Evolutionary conservation across 2,797 vertebrate species (phyloP).

Genomic region (Eupleurogrammus muticus): DNA sequence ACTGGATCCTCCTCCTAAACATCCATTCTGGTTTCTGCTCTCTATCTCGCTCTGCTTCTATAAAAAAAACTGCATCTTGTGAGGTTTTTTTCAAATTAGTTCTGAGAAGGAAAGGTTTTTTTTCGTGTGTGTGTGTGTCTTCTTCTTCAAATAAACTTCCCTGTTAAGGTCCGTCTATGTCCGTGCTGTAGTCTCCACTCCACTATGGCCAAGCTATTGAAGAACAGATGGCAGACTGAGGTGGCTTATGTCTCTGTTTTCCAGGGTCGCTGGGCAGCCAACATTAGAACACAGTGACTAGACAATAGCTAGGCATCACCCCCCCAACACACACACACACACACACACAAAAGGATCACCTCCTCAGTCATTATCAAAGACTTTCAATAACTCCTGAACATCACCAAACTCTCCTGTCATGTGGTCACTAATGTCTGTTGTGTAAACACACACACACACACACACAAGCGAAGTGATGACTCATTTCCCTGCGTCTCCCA

Average conservation of each 20-base stretch:
- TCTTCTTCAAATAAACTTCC: slow-evolving; percentile 26
- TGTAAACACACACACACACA: slow-evolving; percentile 70
- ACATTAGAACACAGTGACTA: slow-evolving; percentile 82
- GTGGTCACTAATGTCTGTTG: slow-evolving; percentile 71
- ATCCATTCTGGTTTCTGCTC: slow-evolving; percentile 44
- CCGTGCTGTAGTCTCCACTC: slow-evolving; percentile 67
- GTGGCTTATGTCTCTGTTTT: slow-evolving; percentile 89
- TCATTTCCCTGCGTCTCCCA: slow-evolving; percentile 59
- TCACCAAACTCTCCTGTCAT: slow-evolving; percentile 61
- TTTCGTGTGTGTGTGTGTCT: no score
- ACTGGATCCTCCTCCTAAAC: slow-evolving; percentile 65
- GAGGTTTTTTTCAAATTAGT: slow-evolving; percentile 21
- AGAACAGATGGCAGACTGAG: slow-evolving; percentile 93
- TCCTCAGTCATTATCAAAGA: slow-evolving; percentile 85
- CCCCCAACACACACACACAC: slow-evolving; percentile 24
- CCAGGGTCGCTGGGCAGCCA: slow-evolving; percentile 86
- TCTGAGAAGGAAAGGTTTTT: slow-evolving; percentile 9
- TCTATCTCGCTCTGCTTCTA: not conserved
- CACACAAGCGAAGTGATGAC: slow-evolving; percentile 67
- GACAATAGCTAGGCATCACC: slow-evolving; percentile 80
- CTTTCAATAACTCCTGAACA: slow-evolving; percentile 80
- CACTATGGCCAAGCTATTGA: slow-evolving; percentile 82
- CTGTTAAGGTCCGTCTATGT: slow-evolving; percentile 15
- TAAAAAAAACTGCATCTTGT: slow-evolving; percentile 32
- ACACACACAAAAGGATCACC: slow-evolving; percentile 41